Conservation (phyloP, 2,797 vertebrate species). For the Falco peregrinus region DNA sequence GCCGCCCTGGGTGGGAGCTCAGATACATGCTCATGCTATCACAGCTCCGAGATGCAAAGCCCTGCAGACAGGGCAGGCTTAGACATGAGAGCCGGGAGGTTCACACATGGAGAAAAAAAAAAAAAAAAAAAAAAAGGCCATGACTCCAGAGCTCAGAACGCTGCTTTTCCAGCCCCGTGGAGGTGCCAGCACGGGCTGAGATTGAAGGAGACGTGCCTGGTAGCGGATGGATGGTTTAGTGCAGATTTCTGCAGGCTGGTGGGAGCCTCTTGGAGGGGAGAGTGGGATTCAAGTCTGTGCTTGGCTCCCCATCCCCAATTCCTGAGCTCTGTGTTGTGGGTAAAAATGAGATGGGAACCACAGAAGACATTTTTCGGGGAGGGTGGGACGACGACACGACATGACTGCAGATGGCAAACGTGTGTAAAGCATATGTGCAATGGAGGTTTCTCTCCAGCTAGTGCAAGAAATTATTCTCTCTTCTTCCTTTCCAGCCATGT, state of each 20-base stretch:
- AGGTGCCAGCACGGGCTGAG: not conserved
- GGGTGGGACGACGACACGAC: not conserved
- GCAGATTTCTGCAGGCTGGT: not conserved
- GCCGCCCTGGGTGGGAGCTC: conserved; percentile 27
- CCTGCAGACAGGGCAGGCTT: conserved; percentile 40
- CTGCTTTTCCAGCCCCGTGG: not conserved
- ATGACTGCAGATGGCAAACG: conserved; percentile 11
- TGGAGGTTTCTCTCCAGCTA: not conserved
- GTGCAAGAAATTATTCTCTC: not conserved
- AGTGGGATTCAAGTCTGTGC: not conserved
- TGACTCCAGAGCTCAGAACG: accelerated
- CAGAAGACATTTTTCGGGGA: not conserved
- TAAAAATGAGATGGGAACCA: conserved; percentile 16
- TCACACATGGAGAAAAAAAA: not conserved
- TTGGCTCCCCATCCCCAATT: not conserved
- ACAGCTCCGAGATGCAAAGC: not conserved
- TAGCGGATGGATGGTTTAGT: not conserved
- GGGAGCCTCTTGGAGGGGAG: not conserved
- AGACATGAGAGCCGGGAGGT: not conserved
- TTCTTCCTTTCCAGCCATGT: conserved; percentile 82
- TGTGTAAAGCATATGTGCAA: conserved; percentile 17
- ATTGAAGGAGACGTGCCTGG: not conserved
- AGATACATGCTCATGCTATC: not conserved
- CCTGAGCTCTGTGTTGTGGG: conserved; percentile 43
- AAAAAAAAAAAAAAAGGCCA: not conserved